Evolutionary conservation across 1,140 invertebrate species (phyloP).

Genomic region (Bombus huntii): DNA sequence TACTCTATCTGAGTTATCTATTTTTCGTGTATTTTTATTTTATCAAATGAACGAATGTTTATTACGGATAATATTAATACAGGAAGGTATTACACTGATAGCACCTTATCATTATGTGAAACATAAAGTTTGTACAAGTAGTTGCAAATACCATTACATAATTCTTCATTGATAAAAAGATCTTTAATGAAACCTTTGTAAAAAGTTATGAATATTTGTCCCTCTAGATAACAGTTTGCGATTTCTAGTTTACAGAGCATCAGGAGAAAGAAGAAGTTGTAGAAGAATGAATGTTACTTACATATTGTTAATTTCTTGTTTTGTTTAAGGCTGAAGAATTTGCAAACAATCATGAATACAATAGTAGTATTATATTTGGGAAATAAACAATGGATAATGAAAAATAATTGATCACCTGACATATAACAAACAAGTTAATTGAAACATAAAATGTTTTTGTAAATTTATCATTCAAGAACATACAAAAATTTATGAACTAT

Average conservation of each 20-base stretch:
- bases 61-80: too few relatives aligned
- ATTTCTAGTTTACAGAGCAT: not conserved
- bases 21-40: too few relatives aligned
- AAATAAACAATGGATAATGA: not conserved
- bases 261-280: not conserved
- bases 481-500: not conserved
- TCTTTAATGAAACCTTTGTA: not conserved
- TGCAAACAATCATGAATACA: too few relatives aligned
- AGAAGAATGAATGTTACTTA: not conserved
- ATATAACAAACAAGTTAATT: not conserved
- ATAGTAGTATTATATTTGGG: not conserved
- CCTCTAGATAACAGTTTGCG: not conserved
- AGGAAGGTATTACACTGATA: too few relatives aligned
- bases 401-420: not conserved
- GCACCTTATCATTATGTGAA: not conserved
- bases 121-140: not conserved
- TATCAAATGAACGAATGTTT: not conserved
- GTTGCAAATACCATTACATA: not conserved
- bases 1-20: too few relatives aligned
- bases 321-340: too few relatives aligned
- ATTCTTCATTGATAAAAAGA: not conserved
- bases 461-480: too few relatives aligned
- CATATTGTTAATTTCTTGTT: not conserved
- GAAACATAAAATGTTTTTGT: not conserved
- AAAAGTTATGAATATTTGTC: not conserved